These are phyloP conservation scores for Metellina segmentata DNA, from an alignment of 2,888 invertebrate species.

Conservation along the genomic window DNA sequence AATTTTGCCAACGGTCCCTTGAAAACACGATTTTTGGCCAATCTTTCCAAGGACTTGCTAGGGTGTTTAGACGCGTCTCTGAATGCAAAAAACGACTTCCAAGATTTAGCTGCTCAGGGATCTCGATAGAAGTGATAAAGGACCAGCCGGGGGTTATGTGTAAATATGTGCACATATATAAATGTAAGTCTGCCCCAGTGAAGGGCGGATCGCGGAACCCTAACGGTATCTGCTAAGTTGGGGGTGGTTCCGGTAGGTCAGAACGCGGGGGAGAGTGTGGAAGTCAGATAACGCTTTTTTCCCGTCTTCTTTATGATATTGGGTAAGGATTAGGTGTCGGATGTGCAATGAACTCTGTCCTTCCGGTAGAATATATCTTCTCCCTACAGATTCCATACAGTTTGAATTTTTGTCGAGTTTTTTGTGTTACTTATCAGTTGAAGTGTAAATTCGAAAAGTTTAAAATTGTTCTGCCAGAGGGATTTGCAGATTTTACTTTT, in stretches of 20 bases:
- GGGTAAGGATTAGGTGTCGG: conserved; percentile 62
- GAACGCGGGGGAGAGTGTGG: conserved; percentile 44
- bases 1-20: background rate
- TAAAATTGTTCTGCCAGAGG: too few species aligned
- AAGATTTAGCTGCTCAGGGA: background rate
- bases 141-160: background rate
- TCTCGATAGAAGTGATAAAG: conserved; percentile 18
- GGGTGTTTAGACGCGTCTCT: background rate
- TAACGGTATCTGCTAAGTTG: background rate
- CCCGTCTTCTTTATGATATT: conserved; percentile 62
- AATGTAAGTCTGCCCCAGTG: background rate
- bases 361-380: conserved; percentile 47
- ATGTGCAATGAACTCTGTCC: conserved; percentile 57
- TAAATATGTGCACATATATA: conserved; percentile 10
- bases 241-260: background rate
- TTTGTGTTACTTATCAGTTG: too few species aligned
- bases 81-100: background rate
- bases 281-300: conserved; percentile 58
- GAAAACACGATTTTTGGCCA: conserved; percentile 6
- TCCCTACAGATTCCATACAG: background rate
- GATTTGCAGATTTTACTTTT: too few species aligned
- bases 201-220: background rate
- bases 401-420: too few species aligned
- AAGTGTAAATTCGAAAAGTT: too few species aligned
- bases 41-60: conserved; percentile 15